phyloP scores from a whole-genome alignment of 2,888 invertebrate genomes.

The Tinea pellionella region DNA sequence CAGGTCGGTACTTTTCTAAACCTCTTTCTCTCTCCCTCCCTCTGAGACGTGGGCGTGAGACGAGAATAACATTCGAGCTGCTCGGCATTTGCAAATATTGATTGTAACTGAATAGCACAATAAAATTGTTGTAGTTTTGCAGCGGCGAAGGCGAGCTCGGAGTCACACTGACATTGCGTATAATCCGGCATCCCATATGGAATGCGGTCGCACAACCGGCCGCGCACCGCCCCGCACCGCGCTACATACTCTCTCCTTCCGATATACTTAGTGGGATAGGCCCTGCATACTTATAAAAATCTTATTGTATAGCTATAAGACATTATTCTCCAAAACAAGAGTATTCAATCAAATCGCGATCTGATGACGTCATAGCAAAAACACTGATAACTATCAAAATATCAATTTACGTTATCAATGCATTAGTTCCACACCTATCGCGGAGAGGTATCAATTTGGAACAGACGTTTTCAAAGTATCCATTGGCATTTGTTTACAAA shows the following conservation, averaged over 20 bases:
- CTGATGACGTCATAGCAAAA: constrained; percentile 33
- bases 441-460: background rate
- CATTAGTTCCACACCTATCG: background rate
- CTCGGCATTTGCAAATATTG: constrained; percentile 5
- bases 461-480: background rate
- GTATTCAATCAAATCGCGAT: constrained; percentile 15
- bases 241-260: constrained; percentile 48
- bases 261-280: constrained; percentile 59
- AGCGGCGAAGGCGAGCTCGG: constrained; percentile 26
- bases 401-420: background rate
- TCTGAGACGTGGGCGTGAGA: constrained; percentile 1
- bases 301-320: background rate
- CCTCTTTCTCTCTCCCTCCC: background rate
- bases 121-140: constrained; percentile 35
- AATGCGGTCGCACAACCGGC: constrained; percentile 63
- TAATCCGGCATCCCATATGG: constrained; percentile 64
- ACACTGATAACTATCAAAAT: constrained; percentile 1
- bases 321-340: background rate
- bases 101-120: constrained; percentile 1
- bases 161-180: constrained; percentile 66
- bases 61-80: constrained; percentile 8
- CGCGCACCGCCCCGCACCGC: constrained; percentile 32
- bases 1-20: no score
- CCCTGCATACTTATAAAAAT: constrained; percentile 19
- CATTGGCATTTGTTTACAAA: background rate